Evolutionary conservation across 2,797 vertebrate genomes (phyloP), one percentile per base, ranked within the genome.

Genomic region (Phataginus tricuspis): DNA sequence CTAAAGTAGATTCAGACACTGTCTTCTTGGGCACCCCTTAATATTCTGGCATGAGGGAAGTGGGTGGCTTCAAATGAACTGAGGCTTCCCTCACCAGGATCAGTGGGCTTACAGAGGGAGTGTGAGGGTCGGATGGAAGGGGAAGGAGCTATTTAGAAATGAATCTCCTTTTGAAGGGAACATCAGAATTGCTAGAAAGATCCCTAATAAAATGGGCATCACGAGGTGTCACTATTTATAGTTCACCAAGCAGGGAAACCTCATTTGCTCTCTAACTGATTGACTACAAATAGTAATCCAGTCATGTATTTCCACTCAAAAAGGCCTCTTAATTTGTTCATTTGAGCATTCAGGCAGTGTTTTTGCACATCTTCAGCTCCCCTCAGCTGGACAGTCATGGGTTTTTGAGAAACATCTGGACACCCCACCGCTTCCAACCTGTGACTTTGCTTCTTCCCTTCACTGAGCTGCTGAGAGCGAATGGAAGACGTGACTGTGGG

Each of bases 191-290:
- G 51, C 59, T 84, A 80, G 27, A 92, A 89, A 79, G 63, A 72
- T 51, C 42, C 13, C 64, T 96, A 59, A 77, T 89, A 75, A 71
- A 86, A 59, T 51, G 49, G 45, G 7, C 61, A 63, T 72, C 1
- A 5, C 34, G 77, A 34, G 55, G 49, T 34, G 8, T 79, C 51
- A n/a, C n/a, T 59, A 39, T 71, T 92, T 86, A 37, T n/a, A 51
- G 88, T 77, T 85, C 68, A 29, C 42, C 21, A 86, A 71, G 49
- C 18, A 85, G 55, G 57, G 49, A 87, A 83, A 66, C 29, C 51
- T 95, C 96, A 96, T 97, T 97, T 97, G 23, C 68, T 98, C 63
- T 91, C 88, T 98, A 97, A 97, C 97, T 97, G 96, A 97, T 42
- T 95, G 77, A 57, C 94, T 98, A 94, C 96, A 97, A 98, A 97